These are phyloP conservation scores for Chymomyza caudatula DNA, from an alignment of 2,888 invertebrate genomes.

Conservation along the genomic window DNA sequence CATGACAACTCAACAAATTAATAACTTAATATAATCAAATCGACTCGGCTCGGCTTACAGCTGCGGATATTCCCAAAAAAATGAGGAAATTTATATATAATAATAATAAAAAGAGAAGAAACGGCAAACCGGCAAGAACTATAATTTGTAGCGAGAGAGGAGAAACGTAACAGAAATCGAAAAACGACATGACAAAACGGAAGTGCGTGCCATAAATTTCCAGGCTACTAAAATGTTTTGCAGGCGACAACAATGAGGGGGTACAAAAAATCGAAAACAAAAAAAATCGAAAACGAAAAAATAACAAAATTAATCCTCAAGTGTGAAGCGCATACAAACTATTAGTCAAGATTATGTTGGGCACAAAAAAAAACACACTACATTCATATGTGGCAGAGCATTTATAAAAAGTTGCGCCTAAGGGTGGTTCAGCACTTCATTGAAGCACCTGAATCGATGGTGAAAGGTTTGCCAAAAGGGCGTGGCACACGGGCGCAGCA, in stretches of 20 bases:
- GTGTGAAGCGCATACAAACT: slow-evolving; percentile 71
- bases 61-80: slow-evolving; percentile 70
- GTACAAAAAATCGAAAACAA: slow-evolving; percentile 20
- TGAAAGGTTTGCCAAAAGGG: slow-evolving; percentile 29
- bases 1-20: slow-evolving; percentile 72
- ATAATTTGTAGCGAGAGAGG: slow-evolving; percentile 56
- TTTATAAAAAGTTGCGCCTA: not conserved
- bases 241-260: slow-evolving; percentile 47
- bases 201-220: slow-evolving; percentile 75
- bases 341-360: slow-evolving; percentile 75
- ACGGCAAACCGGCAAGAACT: slow-evolving; percentile 57
- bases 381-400: not conserved
- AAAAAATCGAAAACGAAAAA: slow-evolving; percentile 25
- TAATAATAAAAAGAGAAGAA: slow-evolving; percentile 32
- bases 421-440: slow-evolving; percentile 46
- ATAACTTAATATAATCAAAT: slow-evolving; percentile 71
- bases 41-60: slow-evolving; percentile 49
- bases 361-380: slow-evolving; percentile 27
- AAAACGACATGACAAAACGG: slow-evolving; percentile 51
- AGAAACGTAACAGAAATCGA: slow-evolving; percentile 22
- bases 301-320: slow-evolving; percentile 66
- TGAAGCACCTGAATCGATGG: slow-evolving; percentile 54
- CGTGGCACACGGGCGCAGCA: slow-evolving; percentile 27
- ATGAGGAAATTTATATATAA: slow-evolving; percentile 11
- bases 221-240: slow-evolving; percentile 57